Evolutionary conservation across 2,797 vertebrate species (phyloP).

Genomic region (Pseudochaenichthys georgianus): DNA sequence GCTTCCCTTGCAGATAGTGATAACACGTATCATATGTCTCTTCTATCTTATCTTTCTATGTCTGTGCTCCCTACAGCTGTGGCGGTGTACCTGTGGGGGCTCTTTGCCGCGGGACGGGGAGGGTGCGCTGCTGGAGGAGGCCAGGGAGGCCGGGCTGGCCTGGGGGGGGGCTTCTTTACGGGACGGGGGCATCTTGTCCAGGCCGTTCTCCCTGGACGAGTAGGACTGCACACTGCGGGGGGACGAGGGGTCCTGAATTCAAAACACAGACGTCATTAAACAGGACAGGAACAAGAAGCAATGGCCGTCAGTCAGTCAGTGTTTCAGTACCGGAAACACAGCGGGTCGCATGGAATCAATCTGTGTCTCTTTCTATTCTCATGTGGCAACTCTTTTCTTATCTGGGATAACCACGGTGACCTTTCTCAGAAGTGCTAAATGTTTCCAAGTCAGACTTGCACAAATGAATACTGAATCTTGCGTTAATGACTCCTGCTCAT

Average conservation of each 20-base stretch:
- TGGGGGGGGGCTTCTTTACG: conserved; percentile 84
- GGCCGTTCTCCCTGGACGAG: conserved; percentile 89
- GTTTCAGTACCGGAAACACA: neutral
- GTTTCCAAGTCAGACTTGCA: neutral
- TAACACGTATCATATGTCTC: too few species aligned
- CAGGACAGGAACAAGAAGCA: neutral
- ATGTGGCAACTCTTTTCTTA: neutral
- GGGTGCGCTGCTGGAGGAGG: conserved; percentile 89
- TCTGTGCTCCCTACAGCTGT: neutral
- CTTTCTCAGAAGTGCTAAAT: neutral
- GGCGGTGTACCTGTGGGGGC: conserved; percentile 71
- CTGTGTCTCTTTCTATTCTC: neutral
- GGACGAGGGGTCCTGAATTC: conserved; percentile 85
- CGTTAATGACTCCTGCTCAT: neutral
- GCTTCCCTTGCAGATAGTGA: too few species aligned
- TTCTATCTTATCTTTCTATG: too few species aligned
- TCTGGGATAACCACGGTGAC: neutral
- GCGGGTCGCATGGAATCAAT: neutral
- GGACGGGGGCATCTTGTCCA: conserved; percentile 87
- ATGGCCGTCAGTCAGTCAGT: neutral
- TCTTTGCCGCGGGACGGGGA: conserved; percentile 89
- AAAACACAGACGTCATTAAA: neutral
- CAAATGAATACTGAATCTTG: neutral
- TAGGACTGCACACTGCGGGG: conserved; percentile 92
- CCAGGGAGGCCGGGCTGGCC: conserved; percentile 89